Conservation (phyloP, 2,113 vertebrate species). For the Xenus cinereus region DNA sequence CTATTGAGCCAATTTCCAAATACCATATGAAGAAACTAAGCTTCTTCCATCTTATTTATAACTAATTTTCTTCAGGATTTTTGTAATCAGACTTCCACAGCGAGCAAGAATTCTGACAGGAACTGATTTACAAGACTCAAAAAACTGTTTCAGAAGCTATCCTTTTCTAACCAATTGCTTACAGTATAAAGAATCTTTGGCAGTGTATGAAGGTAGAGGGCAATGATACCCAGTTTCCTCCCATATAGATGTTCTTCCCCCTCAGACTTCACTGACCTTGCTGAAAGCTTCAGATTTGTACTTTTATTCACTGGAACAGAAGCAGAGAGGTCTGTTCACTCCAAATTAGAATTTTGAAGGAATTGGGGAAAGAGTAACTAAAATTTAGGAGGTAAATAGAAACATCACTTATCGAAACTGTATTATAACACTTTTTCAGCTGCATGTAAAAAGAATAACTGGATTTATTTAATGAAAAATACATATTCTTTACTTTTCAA, state of each 20-base stretch:
- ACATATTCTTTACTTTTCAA: not conserved
- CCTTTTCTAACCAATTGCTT: not conserved
- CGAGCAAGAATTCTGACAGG: not conserved
- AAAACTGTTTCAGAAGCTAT: not conserved
- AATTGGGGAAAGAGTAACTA: not conserved
- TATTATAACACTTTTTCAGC: not conserved
- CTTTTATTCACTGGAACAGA: not conserved
- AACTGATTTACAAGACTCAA: not conserved
- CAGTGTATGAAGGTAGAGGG: not conserved
- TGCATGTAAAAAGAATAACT: not conserved
- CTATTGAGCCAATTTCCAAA: not conserved
- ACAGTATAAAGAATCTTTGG: not conserved
- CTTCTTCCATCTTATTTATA: not conserved
- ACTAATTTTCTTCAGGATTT: not conserved
- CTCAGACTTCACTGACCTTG: not conserved
- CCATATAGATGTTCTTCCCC: not conserved
- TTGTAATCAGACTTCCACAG: not conserved
- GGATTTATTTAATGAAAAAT: not conserved
- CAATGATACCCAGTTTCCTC: not conserved
- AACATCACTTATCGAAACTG: not conserved
- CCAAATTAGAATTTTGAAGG: not conserved
- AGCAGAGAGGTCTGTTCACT: not conserved
- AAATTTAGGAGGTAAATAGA: not conserved
- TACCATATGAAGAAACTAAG: not conserved
- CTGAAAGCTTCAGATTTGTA: not conserved